Conservation (phyloP, 2,888 invertebrate genomes). For the Pandemis cinnamomeana region DNA sequence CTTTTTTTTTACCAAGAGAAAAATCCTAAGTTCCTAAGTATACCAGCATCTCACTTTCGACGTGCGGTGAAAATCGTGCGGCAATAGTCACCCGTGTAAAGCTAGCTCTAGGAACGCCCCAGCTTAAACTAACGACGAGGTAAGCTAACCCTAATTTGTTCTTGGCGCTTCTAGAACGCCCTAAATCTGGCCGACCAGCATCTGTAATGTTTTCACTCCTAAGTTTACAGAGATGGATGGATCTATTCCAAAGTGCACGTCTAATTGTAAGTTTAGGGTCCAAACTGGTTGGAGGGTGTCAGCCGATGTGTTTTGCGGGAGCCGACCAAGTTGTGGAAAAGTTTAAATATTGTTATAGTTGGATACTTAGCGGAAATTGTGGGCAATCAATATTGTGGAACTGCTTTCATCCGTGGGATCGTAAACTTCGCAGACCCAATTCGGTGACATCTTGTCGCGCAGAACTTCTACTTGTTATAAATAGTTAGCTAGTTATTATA, state of each 20-base stretch:
- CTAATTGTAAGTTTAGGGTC: slow-evolving; percentile 65
- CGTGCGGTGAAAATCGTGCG: too few relatives aligned
- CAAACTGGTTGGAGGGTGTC: slow-evolving; percentile 42
- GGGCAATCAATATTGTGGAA: slow-evolving; percentile 33
- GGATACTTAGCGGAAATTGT: slow-evolving; percentile 30
- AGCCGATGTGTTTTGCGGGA: slow-evolving; percentile 39
- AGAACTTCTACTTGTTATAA: slow-evolving; percentile 9
- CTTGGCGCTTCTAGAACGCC: slow-evolving; percentile 20
- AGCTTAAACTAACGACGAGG: too few relatives aligned
- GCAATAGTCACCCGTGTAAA: too few relatives aligned
- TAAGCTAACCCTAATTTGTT: background rate
- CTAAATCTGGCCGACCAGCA: slow-evolving; percentile 43
- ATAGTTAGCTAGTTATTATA: background rate
- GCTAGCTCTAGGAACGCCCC: too few relatives aligned
- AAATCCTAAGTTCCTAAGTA: too few relatives aligned
- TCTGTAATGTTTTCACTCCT: slow-evolving; percentile 57
- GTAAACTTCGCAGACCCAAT: slow-evolving; percentile 18
- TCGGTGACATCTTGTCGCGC: slow-evolving; percentile 7
- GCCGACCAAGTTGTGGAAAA: slow-evolving; percentile 34
- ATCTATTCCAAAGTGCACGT: slow-evolving; percentile 64
- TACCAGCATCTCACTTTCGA: too few relatives aligned
- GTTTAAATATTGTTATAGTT: slow-evolving; percentile 37
- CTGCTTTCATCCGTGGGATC: slow-evolving; percentile 17
- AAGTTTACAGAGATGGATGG: slow-evolving; percentile 71
- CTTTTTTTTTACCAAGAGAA: too few relatives aligned